Conservation (phyloP, 2,888 invertebrate species). For the Caenorhabditis angaria region DNA sequence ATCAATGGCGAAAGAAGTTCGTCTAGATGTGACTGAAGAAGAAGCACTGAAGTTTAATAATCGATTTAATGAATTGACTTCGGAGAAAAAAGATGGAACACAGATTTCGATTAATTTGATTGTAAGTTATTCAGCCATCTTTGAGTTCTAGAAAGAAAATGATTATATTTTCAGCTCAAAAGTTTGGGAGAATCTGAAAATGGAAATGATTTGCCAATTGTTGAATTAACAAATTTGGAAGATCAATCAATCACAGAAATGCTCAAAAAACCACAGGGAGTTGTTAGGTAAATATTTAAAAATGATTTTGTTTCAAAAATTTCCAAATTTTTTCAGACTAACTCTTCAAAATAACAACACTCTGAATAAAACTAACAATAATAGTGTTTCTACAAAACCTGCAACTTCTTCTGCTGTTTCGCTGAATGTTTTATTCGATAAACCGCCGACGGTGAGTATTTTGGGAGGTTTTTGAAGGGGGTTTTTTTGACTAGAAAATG, state of each 20-base stretch:
- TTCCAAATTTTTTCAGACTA: background rate
- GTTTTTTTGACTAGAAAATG: too few species aligned
- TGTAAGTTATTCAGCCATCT: conserved; percentile 7
- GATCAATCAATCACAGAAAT: conserved; percentile 24
- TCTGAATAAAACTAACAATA: conserved; percentile 3
- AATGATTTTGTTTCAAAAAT: background rate
- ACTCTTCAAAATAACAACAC: background rate
- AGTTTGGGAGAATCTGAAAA: conserved; percentile 14
- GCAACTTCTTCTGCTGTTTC: background rate
- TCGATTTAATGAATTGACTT: conserved; percentile 29
- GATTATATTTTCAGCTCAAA: conserved; percentile 10
- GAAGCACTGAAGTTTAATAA: conserved; percentile 20
- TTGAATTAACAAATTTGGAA: conserved; percentile 25
- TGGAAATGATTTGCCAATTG: conserved; percentile 12
- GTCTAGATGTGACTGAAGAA: conserved; percentile 22
- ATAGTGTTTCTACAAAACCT: background rate
- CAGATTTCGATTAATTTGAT: conserved; percentile 22
- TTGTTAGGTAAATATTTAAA: conserved; percentile 22
- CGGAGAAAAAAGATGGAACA: conserved; percentile 25
- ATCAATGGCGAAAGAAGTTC: conserved; percentile 37
- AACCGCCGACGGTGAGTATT: conserved; percentile 28
- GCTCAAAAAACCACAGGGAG: conserved; percentile 28
- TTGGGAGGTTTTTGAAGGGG: too few species aligned
- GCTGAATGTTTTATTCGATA: conserved; percentile 22
- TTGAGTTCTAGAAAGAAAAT: background rate